Evolutionary conservation across 2,888 invertebrate genomes (phyloP), one percentile per base, ranked within the genome.

Genomic region (Diarsia brunnea): DNA sequence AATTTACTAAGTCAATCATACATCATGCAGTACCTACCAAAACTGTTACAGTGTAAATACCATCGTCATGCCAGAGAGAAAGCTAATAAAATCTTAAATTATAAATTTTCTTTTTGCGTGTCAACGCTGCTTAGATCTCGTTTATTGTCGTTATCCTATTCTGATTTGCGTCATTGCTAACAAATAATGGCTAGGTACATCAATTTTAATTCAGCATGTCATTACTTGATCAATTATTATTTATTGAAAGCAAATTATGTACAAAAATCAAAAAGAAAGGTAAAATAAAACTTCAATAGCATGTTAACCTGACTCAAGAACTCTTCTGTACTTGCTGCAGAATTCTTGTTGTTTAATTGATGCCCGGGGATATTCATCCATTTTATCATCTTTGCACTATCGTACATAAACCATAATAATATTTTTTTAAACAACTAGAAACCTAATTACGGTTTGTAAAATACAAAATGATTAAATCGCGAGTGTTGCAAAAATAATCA

Each of bases 371-470:
- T 67, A 73, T 71, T 12, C 60, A 61, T 51, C 11, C 11, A 65
- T 31, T 43, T 64, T 71, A 51, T 73, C 61, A 38, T 38, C 38
- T 65, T 64, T 47, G 51, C 24, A 53, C 19, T 19, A 38, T 80
- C 73, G 77, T 58, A 67, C 69, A 72, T 79, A 78, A 82, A 82
- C 82, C 82, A 84, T 78, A 43, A 16, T 16, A 47, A 16, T 45
- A 19, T 66, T 43, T 66, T 66, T 11, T 24, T 2, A 66, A 49
- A 38, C 10, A 31, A 69, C 14, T 24, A 45, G 1, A 2, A 16
- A 16, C 27, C 0, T 38, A 53, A 14, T 27, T 19, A 21, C 16
- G 24, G 21, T 51, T 51, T 7, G 8, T 10, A 31, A 21, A 4
- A 47, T 31, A 7, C 2, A 43, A 49, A 58, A 43, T n/a, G 1